phyloP scores from a whole-genome alignment of 2,113 vertebrate species.

The Romanogobio albipinnatus region DNA sequence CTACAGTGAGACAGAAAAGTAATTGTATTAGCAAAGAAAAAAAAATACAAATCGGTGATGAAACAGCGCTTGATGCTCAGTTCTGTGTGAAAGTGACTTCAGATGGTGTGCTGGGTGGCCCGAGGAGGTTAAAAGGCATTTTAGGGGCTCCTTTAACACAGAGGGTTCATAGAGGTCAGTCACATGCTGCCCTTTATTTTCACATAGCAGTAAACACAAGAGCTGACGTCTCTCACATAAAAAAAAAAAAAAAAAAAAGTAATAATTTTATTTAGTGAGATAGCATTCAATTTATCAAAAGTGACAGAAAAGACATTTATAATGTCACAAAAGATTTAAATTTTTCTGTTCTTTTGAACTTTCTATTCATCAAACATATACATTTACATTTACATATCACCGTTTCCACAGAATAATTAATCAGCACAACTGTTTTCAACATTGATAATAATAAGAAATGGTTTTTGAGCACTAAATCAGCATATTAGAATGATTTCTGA shows the following conservation, averaged over 20 bases:
- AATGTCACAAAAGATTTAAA: neutral
- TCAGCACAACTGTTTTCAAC: neutral
- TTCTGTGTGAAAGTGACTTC: neutral
- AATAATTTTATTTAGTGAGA: neutral
- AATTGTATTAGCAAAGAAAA: neutral
- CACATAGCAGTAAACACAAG: slow-evolving; percentile 53
- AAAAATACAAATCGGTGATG: neutral
- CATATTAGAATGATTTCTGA: neutral
- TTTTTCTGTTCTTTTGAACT: neutral
- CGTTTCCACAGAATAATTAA: neutral
- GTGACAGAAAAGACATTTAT: neutral
- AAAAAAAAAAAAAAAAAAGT: no score
- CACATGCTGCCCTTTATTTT: slow-evolving; percentile 62
- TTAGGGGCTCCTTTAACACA: slow-evolving; percentile 38
- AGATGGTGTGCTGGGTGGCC: slow-evolving; percentile 31
- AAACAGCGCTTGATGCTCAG: neutral
- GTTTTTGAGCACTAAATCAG: neutral
- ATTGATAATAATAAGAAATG: neutral
- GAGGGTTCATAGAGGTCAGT: slow-evolving; percentile 65
- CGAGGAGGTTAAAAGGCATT: slow-evolving; percentile 42
- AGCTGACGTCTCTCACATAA: slow-evolving; percentile 9
- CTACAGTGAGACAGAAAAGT: slow-evolving; percentile 69
- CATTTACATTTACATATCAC: no score
- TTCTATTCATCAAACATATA: no score
- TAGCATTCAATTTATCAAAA: neutral